phyloP scores from a whole-genome alignment of 2,888 invertebrate species.

The Cheilosia urbana region DNA sequence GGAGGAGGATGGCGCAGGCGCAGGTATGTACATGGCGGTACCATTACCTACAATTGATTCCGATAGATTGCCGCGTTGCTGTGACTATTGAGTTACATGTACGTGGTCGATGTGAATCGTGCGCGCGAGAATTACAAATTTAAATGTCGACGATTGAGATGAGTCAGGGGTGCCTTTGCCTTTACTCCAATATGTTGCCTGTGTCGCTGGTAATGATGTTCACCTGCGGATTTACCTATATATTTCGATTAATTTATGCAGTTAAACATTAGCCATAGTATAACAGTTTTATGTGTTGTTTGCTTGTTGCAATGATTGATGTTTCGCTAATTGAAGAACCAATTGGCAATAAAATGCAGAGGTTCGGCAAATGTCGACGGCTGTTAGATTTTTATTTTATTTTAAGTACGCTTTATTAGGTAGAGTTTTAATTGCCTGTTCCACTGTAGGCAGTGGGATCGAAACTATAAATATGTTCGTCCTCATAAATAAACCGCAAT shows the following conservation, averaged over 20 bases:
- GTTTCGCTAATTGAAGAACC: constrained; percentile 29
- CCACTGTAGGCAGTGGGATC: too few relatives aligned
- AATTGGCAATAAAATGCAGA: constrained; percentile 3
- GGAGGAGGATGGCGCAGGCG: neutral
- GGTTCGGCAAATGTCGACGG: neutral
- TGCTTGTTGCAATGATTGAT: constrained; percentile 47
- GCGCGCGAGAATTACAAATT: constrained; percentile 73
- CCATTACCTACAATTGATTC: constrained; percentile 44
- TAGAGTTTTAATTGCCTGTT: too few relatives aligned
- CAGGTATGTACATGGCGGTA: neutral
- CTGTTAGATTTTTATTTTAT: neutral
- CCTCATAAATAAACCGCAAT: too few relatives aligned
- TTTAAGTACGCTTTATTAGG: neutral
- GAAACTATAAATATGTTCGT: too few relatives aligned
- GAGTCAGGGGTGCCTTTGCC: constrained; percentile 15
- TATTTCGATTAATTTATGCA: constrained; percentile 65
- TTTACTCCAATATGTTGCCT: constrained; percentile 6
- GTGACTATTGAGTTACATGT: constrained; percentile 26
- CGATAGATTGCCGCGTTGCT: constrained; percentile 47
- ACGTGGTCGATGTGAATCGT: constrained; percentile 70
- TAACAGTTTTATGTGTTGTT: constrained; percentile 45
- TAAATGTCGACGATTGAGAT: constrained; percentile 70
- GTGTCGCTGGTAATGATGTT: constrained; percentile 52
- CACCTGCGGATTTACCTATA: constrained; percentile 40
- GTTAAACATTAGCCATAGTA: constrained; percentile 36